phyloP scores from a whole-genome alignment of 2,888 invertebrate genomes.

The Dryobotodes eremita region DNA sequence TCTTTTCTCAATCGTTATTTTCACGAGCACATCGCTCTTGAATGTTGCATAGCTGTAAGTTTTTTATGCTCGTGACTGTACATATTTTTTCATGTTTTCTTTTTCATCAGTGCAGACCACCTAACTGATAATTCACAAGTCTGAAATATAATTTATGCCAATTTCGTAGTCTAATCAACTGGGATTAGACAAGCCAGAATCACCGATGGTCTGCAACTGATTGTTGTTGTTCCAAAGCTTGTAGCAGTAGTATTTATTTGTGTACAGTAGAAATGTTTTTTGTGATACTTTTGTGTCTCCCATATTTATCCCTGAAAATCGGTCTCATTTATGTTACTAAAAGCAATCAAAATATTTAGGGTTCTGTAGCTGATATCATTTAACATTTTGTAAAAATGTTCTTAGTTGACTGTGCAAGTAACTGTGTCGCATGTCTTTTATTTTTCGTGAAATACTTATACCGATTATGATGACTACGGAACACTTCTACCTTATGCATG shows the following conservation, averaged over 20 bases:
- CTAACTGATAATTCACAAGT: background rate
- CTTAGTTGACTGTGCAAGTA: constrained; percentile 26
- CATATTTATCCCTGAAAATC: constrained; percentile 9
- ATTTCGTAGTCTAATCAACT: background rate
- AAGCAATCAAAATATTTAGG: background rate
- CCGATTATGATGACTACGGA: constrained; percentile 8
- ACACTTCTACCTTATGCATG: constrained; percentile 32
- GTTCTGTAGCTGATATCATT: constrained; percentile 13
- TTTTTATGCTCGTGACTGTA: background rate
- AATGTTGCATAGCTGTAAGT: background rate
- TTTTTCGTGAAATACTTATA: constrained; percentile 27
- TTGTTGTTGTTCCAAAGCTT: constrained; percentile 23
- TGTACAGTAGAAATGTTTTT: constrained; percentile 3
- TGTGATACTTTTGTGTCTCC: background rate
- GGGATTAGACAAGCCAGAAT: background rate
- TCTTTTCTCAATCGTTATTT: background rate
- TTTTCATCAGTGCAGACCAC: constrained; percentile 2
- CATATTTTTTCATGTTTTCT: background rate
- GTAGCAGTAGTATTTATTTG: constrained; percentile 23
- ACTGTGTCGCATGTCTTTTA: constrained; percentile 41
- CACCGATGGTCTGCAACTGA: constrained; percentile 12
- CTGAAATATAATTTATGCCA: background rate
- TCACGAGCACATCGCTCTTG: background rate
- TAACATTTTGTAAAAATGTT: constrained; percentile 15
- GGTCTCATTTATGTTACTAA: constrained; percentile 4